Evolutionary conservation across 2,113 vertebrate genomes (phyloP).

Genomic region (Cephalopterus ornatus): DNA sequence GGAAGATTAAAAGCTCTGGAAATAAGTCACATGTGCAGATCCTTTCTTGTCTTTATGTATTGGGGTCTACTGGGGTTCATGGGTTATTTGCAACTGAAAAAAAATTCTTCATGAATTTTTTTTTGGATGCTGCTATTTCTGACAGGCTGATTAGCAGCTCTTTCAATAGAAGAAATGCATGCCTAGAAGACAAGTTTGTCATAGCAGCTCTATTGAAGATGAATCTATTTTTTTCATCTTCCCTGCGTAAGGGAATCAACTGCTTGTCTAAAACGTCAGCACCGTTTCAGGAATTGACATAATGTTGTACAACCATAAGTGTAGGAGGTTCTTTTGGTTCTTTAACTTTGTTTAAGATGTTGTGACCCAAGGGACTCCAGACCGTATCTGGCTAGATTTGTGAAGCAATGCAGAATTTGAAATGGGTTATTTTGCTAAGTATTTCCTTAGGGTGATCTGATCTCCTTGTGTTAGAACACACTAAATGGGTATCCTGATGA

Average conservation of each 20-base stretch:
- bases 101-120: neutral
- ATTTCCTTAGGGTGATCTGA: neutral
- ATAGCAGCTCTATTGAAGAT: slow-evolving; percentile 32
- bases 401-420: neutral
- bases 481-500: neutral
- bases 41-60: neutral
- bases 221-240: slow-evolving; percentile 27
- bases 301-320: neutral
- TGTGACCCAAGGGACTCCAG: neutral
- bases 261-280: slow-evolving; percentile 22
- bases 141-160: slow-evolving; percentile 29
- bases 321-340: neutral
- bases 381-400: neutral
- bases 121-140: slow-evolving; percentile 22
- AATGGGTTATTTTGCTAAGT: neutral
- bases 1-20: neutral
- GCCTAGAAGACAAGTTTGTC: slow-evolving; percentile 47
- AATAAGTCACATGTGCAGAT: neutral
- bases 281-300: neutral
- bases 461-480: neutral
- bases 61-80: neutral
- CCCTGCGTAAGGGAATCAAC: neutral
- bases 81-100: neutral
- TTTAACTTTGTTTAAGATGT: neutral
- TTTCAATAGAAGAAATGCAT: slow-evolving; percentile 1